Conservation (phyloP, 1,140 invertebrate species). For the Paraescarpia echinospica region DNA sequence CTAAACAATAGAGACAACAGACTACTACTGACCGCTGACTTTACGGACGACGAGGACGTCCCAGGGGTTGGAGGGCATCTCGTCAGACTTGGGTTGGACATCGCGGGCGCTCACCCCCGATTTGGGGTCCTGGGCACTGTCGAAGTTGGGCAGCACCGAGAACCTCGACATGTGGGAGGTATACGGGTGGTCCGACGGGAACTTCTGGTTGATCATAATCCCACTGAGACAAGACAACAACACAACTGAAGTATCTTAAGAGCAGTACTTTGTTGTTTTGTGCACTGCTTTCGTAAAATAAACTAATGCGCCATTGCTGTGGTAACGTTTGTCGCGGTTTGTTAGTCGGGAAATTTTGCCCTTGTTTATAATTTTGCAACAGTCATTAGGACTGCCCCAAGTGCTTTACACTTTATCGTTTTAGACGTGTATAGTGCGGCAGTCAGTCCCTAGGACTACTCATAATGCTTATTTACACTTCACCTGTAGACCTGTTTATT, state of each 20-base stretch:
- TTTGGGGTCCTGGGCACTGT: conserved; percentile 47
- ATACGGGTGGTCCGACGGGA: conserved; percentile 51
- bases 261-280: neutral
- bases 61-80: conserved; percentile 45
- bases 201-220: conserved; percentile 40
- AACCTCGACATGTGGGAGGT: conserved; percentile 42
- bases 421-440: no score
- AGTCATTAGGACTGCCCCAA: no score
- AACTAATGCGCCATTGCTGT: neutral
- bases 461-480: no score
- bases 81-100: conserved; percentile 39
- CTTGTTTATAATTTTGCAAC: neutral
- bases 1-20: no score
- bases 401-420: no score
- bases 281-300: neutral
- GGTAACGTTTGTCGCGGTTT: neutral
- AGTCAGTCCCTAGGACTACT: no score
- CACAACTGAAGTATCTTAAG: no score
- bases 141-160: conserved; percentile 47
- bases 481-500: no score
- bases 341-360: neutral
- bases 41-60: conserved; percentile 42
- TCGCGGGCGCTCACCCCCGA: conserved; percentile 39
- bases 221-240: conserved; percentile 2
- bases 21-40: conserved; percentile 43